Conservation (phyloP, 2,888 invertebrate species). For the Oligia fasciuncula region DNA sequence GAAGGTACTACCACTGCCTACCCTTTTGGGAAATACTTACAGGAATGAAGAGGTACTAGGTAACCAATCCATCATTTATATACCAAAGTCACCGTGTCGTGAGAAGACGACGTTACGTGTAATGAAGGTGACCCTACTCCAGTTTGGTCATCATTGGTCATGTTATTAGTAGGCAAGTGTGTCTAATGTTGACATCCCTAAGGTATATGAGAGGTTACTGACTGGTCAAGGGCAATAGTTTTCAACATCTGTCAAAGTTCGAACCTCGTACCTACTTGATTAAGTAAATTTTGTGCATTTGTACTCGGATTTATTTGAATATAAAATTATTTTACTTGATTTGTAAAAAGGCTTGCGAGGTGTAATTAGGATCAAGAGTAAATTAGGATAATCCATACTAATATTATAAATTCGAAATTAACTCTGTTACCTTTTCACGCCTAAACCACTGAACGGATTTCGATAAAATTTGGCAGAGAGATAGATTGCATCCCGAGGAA, state of each 20-base stretch:
- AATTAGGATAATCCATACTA: no score
- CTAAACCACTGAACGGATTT: no score
- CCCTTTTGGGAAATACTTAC: not conserved
- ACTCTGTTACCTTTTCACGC: no score
- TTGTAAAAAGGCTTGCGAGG: not conserved
- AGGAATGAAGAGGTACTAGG: not conserved
- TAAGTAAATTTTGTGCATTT: not conserved
- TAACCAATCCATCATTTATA: constrained; percentile 38
- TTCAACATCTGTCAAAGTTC: not conserved
- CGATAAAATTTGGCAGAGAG: no score
- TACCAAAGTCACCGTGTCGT: constrained; percentile 13
- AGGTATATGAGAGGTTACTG: constrained; percentile 12
- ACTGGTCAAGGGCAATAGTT: constrained; percentile 15
- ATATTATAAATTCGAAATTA: no score
- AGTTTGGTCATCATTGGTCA: constrained; percentile 22
- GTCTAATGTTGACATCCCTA: constrained; percentile 22
- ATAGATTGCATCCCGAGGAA: no score
- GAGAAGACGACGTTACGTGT: constrained; percentile 11
- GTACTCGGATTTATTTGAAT: not conserved
- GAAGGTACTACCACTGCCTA: not conserved
- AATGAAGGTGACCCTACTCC: constrained; percentile 39
- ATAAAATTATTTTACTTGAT: not conserved
- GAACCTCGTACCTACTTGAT: not conserved
- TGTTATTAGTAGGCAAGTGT: constrained; percentile 29
- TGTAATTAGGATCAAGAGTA: not conserved